Percentiles rank a stretch among this genome's conserved stretches.
These are phyloP conservation scores for Zygaena filipendulae DNA, from an alignment of 2,888 invertebrate species.

Conservation along the genomic window DNA sequence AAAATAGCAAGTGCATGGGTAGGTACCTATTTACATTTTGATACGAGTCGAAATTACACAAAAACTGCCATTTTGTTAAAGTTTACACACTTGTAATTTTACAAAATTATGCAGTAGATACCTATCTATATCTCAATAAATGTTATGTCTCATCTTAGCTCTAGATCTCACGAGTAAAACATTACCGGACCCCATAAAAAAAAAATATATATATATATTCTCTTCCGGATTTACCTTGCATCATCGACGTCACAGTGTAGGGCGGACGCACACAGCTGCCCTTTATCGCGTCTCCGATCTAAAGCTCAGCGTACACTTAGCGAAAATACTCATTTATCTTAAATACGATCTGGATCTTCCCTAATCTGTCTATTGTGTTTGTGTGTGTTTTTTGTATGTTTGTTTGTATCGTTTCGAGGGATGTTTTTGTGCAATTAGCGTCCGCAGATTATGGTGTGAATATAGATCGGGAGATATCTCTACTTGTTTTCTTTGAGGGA, in stretches of 20 bases:
- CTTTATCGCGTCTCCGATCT: conserved; percentile 48
- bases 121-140: too few species aligned
- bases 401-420: conserved; percentile 44
- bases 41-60: too few species aligned
- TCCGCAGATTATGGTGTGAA: conserved; percentile 45
- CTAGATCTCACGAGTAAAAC: too few species aligned
- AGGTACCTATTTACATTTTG: too few species aligned
- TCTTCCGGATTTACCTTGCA: conserved; percentile 16
- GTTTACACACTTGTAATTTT: too few species aligned
- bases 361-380: conserved; percentile 59
- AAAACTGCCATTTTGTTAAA: too few species aligned
- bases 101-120: too few species aligned
- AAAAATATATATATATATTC: conserved; percentile 11
- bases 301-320: conserved; percentile 56
- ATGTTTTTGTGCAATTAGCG: conserved; percentile 62
- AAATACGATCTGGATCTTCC: conserved; percentile 61
- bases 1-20: too few species aligned
- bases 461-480: conserved; percentile 27
- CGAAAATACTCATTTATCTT: conserved; percentile 63
- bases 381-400: conserved; percentile 43
- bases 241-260: conserved; percentile 25
- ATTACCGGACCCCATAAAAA: too few species aligned
- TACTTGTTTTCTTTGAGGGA: too few species aligned
- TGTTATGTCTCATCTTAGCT: too few species aligned
- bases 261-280: conserved; percentile 47